phyloP scores from a whole-genome alignment of 2,888 invertebrate genomes.

The Drosophila pseudotakahashii region DNA sequence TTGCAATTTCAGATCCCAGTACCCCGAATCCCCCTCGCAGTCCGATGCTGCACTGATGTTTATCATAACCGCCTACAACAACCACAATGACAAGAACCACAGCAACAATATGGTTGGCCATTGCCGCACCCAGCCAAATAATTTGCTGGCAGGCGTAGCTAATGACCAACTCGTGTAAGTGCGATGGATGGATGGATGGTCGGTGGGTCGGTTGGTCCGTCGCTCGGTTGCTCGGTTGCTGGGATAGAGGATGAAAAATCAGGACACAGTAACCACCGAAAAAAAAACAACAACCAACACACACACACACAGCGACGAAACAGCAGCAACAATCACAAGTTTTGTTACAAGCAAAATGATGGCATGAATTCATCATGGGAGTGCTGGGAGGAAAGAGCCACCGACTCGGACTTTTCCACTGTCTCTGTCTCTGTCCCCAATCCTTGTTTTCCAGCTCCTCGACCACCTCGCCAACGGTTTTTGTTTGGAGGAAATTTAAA shows the following conservation, averaged over 20 bases:
- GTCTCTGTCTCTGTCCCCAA: slow-evolving; percentile 23
- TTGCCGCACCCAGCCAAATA: slow-evolving; percentile 68
- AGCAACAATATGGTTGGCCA: slow-evolving; percentile 63
- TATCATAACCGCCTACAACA: slow-evolving; percentile 73
- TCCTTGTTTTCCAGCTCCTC: slow-evolving; percentile 10
- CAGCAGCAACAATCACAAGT: slow-evolving; percentile 70
- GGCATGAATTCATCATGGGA: slow-evolving; percentile 75
- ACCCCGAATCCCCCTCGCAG: background rate
- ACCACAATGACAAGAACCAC: slow-evolving; percentile 45
- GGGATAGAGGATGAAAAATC: slow-evolving; percentile 63
- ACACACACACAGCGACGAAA: slow-evolving; percentile 31
- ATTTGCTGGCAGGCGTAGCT: slow-evolving; percentile 71
- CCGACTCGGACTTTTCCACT: slow-evolving; percentile 24
- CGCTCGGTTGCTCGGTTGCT: slow-evolving; percentile 2
- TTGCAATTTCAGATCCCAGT: slow-evolving; percentile 3
- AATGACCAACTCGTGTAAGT: slow-evolving; percentile 78
- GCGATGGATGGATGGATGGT: slow-evolving; percentile 50
- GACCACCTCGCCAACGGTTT: slow-evolving; percentile 12
- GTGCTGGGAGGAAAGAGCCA: slow-evolving; percentile 34
- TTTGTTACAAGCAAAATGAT: slow-evolving; percentile 74
- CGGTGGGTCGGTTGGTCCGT: slow-evolving; percentile 2
- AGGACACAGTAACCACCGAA: slow-evolving; percentile 57
- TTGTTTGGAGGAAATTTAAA: slow-evolving; percentile 63
- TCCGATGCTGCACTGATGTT: slow-evolving; percentile 61
- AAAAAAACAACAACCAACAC: slow-evolving; percentile 8